Conservation (phyloP, 2,888 invertebrate species). For the Acanthococcus lagerstroemiae region DNA sequence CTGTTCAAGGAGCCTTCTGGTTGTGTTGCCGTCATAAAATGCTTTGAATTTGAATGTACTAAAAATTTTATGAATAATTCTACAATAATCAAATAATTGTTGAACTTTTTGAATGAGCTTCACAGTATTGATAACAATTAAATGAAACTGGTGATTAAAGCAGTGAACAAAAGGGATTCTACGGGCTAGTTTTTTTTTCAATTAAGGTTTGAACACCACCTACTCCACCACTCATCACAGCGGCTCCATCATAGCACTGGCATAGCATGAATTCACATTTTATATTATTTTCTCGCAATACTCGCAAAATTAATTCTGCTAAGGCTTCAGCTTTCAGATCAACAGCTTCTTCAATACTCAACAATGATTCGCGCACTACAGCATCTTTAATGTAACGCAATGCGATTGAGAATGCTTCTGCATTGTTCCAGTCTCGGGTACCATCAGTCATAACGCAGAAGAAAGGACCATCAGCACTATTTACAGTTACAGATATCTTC, state of each 20-base stretch:
- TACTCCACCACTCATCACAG: background rate
- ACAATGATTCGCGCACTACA: background rate
- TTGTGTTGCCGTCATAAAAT: background rate
- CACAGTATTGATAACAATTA: background rate
- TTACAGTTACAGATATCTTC: background rate
- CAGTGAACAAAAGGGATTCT: background rate
- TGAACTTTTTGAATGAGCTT: background rate
- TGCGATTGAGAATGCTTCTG: background rate
- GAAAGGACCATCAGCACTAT: background rate
- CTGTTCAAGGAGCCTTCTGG: background rate
- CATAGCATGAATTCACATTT: background rate
- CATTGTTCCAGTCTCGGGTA: background rate
- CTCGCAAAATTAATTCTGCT: background rate
- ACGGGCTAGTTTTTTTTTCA: background rate
- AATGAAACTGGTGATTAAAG: slow-evolving; percentile 4
- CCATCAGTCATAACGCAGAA: background rate
- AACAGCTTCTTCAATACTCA: background rate
- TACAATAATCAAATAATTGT: background rate
- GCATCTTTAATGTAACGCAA: background rate
- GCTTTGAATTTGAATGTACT: background rate
- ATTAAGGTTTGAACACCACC: background rate
- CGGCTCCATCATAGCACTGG: background rate
- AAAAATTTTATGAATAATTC: background rate
- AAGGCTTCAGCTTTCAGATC: background rate
- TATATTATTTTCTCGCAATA: background rate